Base-by-base conservation (phyloP, 2,113 vertebrate genomes). In the Xenus cinereus region DNA sequence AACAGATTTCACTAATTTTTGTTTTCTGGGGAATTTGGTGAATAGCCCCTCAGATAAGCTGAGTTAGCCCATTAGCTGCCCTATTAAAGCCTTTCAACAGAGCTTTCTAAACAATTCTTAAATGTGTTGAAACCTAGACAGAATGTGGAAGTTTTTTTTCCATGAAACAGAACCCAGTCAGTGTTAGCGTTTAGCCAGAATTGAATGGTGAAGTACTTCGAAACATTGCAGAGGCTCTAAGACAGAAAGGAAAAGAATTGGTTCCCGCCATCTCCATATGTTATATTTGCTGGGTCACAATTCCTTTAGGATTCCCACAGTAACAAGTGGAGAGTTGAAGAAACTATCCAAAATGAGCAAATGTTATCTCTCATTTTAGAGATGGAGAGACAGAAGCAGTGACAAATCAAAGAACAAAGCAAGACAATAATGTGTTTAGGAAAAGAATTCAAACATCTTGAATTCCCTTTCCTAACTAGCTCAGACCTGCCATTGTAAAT, bases 51-150 rank as follows among this genome's bases (percentile, higher is more conserved):
- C 71, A 53, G 69, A 89, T 73, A 82, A 93, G 35, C 69, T 72
- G 84, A 59, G 50, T 87, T 91, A 87, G 69, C 41, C 68, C 54
- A n/a, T 93, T 92, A 87, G 67, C 91, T 96, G 74, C 63, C 4
- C 2, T 85, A 19, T 85, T 85, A 93, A 93, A 82, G 30, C 57
- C 75, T 95, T 95, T 91, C 90, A 53, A n/a, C 7, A 16, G 59
- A 72, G n/a, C 56, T 93, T 94, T 95, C 72, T 88, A 77, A 88
- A 74, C 54, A 88, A 43, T 85, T 92, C 66, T 53, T 77, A 50
- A 83, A 89, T 71, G 35, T 86, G 78, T 86, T 85, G 90, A 96
- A 94, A 94, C 80, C 63, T 60, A 86, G 78, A 56, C 50, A 80
- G 81, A 83, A 78, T 4, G 8, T 53, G 24, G 75, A 93, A 88